Evolutionary conservation across 2,797 vertebrate species (phyloP).

Genomic region (Catharus ustulatus): DNA sequence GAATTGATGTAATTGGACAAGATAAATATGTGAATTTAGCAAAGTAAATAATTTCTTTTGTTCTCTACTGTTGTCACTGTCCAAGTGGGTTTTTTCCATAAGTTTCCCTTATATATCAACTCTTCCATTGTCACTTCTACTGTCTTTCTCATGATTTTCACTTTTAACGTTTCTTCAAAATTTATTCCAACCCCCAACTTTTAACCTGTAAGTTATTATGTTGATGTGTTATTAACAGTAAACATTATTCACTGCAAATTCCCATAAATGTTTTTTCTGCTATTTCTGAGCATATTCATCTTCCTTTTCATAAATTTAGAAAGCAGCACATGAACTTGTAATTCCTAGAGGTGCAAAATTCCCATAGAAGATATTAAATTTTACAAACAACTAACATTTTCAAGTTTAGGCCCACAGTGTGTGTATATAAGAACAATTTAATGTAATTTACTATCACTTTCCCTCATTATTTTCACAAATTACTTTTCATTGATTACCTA

Average conservation of each 20-base stretch:
- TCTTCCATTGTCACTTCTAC: background rate
- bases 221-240: background rate
- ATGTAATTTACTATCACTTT: background rate
- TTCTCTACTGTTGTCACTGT: background rate
- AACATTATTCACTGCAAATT: background rate
- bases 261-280: background rate
- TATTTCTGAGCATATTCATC: background rate
- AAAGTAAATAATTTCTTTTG: background rate
- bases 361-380: background rate
- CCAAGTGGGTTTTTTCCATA: background rate
- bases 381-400: background rate
- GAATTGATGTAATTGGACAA: background rate
- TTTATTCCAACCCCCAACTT: background rate
- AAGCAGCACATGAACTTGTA: background rate
- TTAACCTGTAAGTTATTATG: background rate
- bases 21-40: background rate
- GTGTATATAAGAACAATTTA: background rate
- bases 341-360: background rate
- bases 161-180: background rate
- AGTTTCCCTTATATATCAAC: background rate
- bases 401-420: background rate
- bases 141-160: background rate
- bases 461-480: background rate
- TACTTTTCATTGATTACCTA: background rate
- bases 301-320: background rate